These are phyloP conservation scores for Bombus pascuorum DNA, from an alignment of 1,140 invertebrate species.

Conservation along the genomic window DNA sequence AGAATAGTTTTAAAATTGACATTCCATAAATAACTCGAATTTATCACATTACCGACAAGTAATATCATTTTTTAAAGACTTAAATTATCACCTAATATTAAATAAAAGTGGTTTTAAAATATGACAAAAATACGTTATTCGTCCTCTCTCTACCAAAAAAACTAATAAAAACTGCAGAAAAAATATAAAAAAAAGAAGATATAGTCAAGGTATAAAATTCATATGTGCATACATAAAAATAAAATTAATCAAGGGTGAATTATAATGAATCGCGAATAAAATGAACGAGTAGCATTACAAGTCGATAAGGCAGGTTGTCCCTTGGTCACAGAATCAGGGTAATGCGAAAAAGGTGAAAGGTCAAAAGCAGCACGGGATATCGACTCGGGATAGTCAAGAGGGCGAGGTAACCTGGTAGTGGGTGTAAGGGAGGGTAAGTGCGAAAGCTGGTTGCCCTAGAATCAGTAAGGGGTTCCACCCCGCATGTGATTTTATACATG, in stretches of 20 bases:
- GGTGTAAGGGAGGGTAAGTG: conserved; percentile 55
- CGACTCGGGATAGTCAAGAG: conserved; percentile 62
- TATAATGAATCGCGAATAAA: not conserved
- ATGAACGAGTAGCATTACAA: not conserved
- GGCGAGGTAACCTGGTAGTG: conserved; percentile 63
- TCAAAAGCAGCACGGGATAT: conserved; percentile 66
- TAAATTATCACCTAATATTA: not conserved
- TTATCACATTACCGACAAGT: not conserved
- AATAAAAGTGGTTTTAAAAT: not conserved
- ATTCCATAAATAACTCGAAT: not conserved
- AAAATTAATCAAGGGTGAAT: not conserved
- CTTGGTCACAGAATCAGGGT: conserved; percentile 59
- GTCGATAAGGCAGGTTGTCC: conserved; percentile 59
- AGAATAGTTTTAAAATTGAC: not conserved
- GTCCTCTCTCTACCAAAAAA: no score
- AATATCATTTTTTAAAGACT: not conserved
- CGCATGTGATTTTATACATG: conserved; percentile 47
- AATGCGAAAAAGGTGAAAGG: conserved; percentile 66
- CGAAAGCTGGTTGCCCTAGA: conserved; percentile 66
- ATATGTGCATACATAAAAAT: not conserved
- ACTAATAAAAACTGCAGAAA: no score
- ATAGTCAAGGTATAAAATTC: not conserved
- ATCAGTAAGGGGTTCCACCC: conserved; percentile 58
- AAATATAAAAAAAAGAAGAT: no score
- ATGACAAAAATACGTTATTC: not conserved